Evolutionary conservation across 2,113 vertebrate species (phyloP).

Genomic region (Tragulus kanchil): DNA sequence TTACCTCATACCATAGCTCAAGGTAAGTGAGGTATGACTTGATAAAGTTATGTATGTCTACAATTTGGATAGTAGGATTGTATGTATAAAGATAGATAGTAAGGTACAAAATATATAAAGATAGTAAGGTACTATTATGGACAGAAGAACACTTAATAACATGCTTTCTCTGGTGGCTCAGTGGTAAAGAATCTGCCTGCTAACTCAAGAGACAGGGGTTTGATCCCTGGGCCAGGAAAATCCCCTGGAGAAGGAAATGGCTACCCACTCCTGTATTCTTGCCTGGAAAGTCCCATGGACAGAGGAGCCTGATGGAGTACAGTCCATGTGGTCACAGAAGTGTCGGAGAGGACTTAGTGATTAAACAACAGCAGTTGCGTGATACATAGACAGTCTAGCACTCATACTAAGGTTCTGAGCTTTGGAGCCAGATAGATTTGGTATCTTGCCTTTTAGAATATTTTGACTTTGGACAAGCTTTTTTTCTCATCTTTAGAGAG

Average conservation of each 20-base stretch:
- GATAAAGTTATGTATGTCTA: slow-evolving; percentile 10
- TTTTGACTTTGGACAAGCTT: neutral
- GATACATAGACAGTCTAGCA: neutral
- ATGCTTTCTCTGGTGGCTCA: neutral
- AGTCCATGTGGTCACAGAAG: neutral
- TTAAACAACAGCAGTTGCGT: neutral
- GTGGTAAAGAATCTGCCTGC: neutral
- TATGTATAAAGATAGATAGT: slow-evolving; percentile 19
- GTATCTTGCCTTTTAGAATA: neutral
- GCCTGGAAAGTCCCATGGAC: neutral
- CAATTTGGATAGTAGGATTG: neutral
- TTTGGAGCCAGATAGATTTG: too few relatives aligned
- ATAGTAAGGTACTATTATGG: neutral
- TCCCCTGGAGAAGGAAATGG: neutral
- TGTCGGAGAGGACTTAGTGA: neutral
- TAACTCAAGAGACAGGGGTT: neutral
- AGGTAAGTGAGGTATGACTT: neutral
- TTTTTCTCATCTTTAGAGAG: neutral
- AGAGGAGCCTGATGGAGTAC: neutral
- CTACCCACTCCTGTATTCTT: neutral
- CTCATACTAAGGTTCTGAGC: neutral
- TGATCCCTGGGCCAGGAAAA: neutral
- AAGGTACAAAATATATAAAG: neutral
- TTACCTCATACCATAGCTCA: slow-evolving; percentile 13
- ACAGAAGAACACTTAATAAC: neutral